Conservation (phyloP, 2,888 invertebrate species). For the Nesidiocoris tenuis region DNA sequence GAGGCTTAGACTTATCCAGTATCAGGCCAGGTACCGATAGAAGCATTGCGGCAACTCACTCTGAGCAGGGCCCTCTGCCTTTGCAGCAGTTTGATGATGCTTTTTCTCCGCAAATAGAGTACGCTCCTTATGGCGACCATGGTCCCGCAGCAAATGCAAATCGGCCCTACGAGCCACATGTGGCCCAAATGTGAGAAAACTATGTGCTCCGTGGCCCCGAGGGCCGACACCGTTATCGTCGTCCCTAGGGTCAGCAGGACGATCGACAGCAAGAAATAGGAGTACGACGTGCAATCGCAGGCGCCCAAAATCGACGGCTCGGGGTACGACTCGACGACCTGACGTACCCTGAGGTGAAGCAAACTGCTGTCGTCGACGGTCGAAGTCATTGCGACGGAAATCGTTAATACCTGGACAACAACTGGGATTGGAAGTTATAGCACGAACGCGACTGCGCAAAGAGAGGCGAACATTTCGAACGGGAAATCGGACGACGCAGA, state of each 20-base stretch:
- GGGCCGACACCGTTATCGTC: conserved; percentile 64
- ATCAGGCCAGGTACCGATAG: no score
- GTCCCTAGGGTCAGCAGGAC: conserved; percentile 65
- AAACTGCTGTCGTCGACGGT: conserved; percentile 29
- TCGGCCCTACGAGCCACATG: conserved; percentile 69
- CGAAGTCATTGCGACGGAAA: conserved; percentile 15
- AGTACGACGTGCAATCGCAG: conserved; percentile 68
- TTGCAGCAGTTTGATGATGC: conserved; percentile 65
- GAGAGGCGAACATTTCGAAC: no score
- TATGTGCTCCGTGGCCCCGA: conserved; percentile 60
- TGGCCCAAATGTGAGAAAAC: conserved; percentile 60
- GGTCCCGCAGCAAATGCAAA: conserved; percentile 67
- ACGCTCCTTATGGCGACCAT: conserved; percentile 70
- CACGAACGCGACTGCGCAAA: no score
- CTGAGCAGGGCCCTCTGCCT: conserved; percentile 64
- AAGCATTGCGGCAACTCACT: no score
- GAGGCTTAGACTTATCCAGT: no score
- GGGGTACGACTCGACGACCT: conserved; percentile 44
- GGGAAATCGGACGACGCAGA: no score
- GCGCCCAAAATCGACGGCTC: conserved; percentile 59
- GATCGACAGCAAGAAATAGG: conserved; percentile 64
- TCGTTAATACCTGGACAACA: no score
- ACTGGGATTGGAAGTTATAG: no score
- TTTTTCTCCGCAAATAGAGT: conserved; percentile 65
- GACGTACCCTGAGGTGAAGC: conserved; percentile 41